Conservation (phyloP, 2,113 vertebrate genomes). For the Prinia subflava region DNA sequence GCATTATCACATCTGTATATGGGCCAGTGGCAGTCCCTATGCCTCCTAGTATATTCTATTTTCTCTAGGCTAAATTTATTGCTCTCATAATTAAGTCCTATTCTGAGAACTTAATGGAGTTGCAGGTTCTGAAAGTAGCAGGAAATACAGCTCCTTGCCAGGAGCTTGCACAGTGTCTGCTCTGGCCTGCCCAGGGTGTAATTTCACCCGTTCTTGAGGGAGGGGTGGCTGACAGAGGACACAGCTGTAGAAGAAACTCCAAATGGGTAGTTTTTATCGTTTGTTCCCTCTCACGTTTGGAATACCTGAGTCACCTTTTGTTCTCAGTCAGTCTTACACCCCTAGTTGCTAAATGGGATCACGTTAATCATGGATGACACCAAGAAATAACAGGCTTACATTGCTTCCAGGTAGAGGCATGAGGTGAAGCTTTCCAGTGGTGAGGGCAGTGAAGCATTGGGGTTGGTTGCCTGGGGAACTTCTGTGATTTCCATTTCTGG, state of each 20-base stretch:
- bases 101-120: constrained; percentile 25
- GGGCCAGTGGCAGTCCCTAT: background rate
- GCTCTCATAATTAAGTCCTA: constrained; percentile 23
- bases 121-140: background rate
- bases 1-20: constrained; percentile 23
- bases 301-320: background rate
- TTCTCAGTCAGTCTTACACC: background rate
- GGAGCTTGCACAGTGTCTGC: background rate
- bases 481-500: background rate
- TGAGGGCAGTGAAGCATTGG: background rate
- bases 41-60: constrained; percentile 36
- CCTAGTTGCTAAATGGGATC: background rate
- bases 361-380: background rate
- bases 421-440: background rate
- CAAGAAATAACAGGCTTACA: constrained; percentile 6
- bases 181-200: accelerated
- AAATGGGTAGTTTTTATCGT: background rate
- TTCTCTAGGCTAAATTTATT: constrained; percentile 44
- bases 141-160: background rate
- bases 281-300: background rate
- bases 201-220: accelerated
- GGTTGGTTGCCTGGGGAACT: background rate
- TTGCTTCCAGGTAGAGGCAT: constrained; percentile 5
- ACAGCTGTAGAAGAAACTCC: background rate
- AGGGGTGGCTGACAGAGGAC: background rate